Evolutionary conservation across 2,888 invertebrate species (phyloP), one percentile per base, ranked within the genome.

Genomic region (Stenodema calcarata): DNA sequence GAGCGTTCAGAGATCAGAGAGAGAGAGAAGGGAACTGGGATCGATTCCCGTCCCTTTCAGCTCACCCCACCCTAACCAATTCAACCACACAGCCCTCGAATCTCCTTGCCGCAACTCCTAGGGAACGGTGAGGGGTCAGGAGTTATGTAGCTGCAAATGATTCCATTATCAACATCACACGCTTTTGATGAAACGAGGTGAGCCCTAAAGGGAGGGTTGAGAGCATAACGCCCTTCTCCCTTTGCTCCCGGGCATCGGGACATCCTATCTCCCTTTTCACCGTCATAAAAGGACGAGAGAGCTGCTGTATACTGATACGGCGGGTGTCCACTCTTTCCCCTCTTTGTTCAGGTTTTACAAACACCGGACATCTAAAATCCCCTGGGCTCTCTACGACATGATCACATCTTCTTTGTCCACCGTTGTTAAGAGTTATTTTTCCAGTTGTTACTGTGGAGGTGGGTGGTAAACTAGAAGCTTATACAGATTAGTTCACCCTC

Each of bases 61-160:
- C 12, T 44, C 35, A 70, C 76, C 62, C 62, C 62, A 62, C 62
- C 4, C 47, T 12, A 14, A 9, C 12, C 16, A 47, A 7, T 62
- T 62, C 62, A 62, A 62, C 62, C 62, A 23, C 62, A 47, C n/a
- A 16, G n/a, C 50, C 70, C 16, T 73, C 73, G 18, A 18, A 73
- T 73, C 73, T 73, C 73, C 30, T 73, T 16, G 73, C 73, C 73
- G 73, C 41, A 73, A 73, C 35, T 73, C 3, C 73, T 35, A 41
- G 73, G 35, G 35, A 35, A 30, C 35, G 28, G 35, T 73, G 73
- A 73, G 73, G n/a, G 73, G 73, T 73, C 50, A 28, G 80, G 54
- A 80, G 80, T 80, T 80, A 80, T 80, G 80, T 80, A 54, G 80
- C 80, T 80, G 80, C 80, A 80, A 80, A 80, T 80, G 80, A 80